A percentile compares a stretch with the other conserved stretches of the same genome.
Conservation (phyloP, 53 echinoderm and acorn worm genomes). For the Antedon mediterranea region DNA sequence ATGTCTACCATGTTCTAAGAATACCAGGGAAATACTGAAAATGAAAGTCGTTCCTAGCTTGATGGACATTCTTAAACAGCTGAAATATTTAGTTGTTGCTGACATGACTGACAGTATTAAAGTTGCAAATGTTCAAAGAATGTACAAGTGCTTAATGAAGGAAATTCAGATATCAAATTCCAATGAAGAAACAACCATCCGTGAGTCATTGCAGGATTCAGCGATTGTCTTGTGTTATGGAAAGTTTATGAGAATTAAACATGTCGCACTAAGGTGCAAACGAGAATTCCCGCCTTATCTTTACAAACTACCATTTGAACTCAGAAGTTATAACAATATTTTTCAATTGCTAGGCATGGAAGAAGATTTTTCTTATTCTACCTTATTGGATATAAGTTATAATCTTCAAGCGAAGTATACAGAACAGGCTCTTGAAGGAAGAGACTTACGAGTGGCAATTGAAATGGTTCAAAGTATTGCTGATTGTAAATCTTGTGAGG, state of each 20-base stretch:
- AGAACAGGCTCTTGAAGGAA: background rate
- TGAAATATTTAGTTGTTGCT: background rate
- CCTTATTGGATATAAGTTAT: background rate
- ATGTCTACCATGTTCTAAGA: background rate
- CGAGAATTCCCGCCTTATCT: background rate
- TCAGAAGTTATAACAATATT: background rate
- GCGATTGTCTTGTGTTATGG: background rate
- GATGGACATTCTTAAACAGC: background rate
- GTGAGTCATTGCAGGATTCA: background rate
- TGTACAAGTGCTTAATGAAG: background rate
- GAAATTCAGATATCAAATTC: background rate
- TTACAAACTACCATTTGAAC: constrained; percentile 1
- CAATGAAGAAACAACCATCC: background rate
- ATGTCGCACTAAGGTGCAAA: background rate
- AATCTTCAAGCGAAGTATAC: background rate
- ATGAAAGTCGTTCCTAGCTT: background rate
- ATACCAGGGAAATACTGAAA: background rate
- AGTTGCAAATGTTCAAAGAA: background rate
- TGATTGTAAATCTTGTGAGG: background rate
- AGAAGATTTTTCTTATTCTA: background rate
- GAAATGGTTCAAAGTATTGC: background rate
- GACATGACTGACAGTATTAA: background rate
- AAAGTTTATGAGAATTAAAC: background rate
- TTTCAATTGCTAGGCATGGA: background rate
- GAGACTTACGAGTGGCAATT: background rate